Conservation (phyloP, 2,113 vertebrate genomes). For the Echinops telfairi region DNA sequence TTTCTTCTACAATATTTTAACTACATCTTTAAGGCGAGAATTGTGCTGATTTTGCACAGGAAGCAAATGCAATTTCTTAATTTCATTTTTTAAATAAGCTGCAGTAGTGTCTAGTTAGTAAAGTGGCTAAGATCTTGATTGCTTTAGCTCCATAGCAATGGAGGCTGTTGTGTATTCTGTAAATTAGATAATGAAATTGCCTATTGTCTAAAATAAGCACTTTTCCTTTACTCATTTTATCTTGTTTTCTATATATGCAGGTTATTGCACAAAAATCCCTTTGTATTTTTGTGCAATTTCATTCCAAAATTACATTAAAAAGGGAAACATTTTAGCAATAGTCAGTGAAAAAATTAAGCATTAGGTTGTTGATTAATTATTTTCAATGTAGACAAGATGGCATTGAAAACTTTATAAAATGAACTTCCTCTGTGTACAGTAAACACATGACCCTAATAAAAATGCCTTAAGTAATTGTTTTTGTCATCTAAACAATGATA, state of each 20-base stretch:
- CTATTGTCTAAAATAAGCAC: constrained; percentile 74
- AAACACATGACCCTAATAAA: neutral
- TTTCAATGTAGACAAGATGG: constrained; percentile 11
- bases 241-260: constrained; percentile 51
- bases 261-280: constrained; percentile 53
- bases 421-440: neutral
- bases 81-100: constrained; percentile 83
- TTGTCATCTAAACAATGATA: neutral
- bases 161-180: constrained; percentile 73
- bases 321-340: constrained; percentile 46
- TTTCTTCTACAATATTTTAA: constrained; percentile 80
- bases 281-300: constrained; percentile 16
- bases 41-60: constrained; percentile 77
- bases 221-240: constrained; percentile 76
- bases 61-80: constrained; percentile 78
- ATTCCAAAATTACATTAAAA: constrained; percentile 67
- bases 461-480: neutral
- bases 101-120: constrained; percentile 75
- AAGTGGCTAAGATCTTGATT: constrained; percentile 78
- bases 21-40: constrained; percentile 72
- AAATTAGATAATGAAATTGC: constrained; percentile 81
- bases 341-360: constrained; percentile 14
- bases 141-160: constrained; percentile 72
- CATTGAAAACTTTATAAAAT: neutral
- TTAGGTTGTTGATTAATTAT: neutral